Conservation (phyloP, 2,797 vertebrate species). For the Amblyraja radiata region DNA sequence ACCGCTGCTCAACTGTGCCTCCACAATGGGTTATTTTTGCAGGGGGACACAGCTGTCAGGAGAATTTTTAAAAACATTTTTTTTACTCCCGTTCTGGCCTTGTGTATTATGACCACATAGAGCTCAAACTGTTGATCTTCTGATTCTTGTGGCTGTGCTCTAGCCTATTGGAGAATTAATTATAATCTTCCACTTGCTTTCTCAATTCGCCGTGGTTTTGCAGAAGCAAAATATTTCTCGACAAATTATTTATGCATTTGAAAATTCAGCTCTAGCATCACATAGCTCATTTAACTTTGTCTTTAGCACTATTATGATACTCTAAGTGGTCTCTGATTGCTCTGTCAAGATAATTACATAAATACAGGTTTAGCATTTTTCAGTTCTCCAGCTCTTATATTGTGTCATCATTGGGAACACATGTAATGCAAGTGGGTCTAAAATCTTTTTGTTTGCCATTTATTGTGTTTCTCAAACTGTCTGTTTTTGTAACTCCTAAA, state of each 20-base stretch:
- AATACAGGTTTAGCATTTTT: constrained; percentile 32
- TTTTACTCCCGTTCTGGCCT: neutral
- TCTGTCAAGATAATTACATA: constrained; percentile 38
- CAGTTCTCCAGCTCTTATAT: constrained; percentile 29
- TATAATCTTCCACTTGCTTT: neutral
- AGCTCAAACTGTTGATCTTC: neutral
- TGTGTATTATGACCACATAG: neutral
- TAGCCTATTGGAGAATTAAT: constrained; percentile 10
- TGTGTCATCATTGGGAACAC: constrained; percentile 19
- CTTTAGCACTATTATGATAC: constrained; percentile 37
- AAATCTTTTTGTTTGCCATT: constrained; percentile 28
- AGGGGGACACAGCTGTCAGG: neutral
- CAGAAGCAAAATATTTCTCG: constrained; percentile 29
- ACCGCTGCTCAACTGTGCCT: too few species aligned
- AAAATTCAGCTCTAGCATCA: constrained; percentile 29
- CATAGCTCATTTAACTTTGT: constrained; percentile 37
- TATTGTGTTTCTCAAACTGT: constrained; percentile 5
- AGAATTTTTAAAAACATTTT: too few species aligned
- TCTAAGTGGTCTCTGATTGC: constrained; percentile 37
- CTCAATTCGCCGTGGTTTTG: neutral
- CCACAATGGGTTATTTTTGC: neutral
- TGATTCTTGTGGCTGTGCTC: neutral
- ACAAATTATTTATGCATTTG: constrained; percentile 36
- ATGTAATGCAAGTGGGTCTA: neutral
- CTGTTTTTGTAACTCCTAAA: constrained; percentile 1